A percentile compares a stretch with the other conserved stretches of the same genome.
These are phyloP conservation scores for Manis pentadactyla DNA, from an alignment of 2,797 vertebrate species.

Conservation along the genomic window DNA sequence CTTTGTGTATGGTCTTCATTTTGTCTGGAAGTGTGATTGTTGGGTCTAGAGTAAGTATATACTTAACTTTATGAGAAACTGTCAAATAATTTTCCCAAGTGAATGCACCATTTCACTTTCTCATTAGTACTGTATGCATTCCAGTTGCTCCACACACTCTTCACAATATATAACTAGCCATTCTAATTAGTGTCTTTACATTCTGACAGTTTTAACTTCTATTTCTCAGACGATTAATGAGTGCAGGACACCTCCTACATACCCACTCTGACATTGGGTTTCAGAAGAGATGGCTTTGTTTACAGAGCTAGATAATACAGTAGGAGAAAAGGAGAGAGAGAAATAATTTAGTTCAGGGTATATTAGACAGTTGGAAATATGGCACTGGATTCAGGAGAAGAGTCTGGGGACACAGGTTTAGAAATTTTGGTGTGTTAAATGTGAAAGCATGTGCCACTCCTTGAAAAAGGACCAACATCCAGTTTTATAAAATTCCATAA, in stretches of 20 bases:
- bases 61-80: background rate
- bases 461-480: background rate
- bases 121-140: background rate
- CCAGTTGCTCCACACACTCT: background rate
- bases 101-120: background rate
- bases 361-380: background rate
- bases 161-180: background rate
- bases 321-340: background rate
- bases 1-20: background rate
- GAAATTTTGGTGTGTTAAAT: background rate
- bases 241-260: background rate
- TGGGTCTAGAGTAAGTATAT: background rate
- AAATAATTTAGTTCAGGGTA: background rate
- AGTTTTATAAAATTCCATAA: background rate
- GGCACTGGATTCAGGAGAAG: background rate
- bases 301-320: background rate
- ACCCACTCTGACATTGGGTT: background rate
- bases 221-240: background rate
- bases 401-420: background rate
- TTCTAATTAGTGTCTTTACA: background rate
- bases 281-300: background rate
- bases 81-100: background rate
- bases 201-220: background rate
- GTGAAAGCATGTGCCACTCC: background rate
- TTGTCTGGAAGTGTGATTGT: background rate